Evolutionary conservation across 2,888 invertebrate genomes (phyloP).

Genomic region (Gryllus longicercus): DNA sequence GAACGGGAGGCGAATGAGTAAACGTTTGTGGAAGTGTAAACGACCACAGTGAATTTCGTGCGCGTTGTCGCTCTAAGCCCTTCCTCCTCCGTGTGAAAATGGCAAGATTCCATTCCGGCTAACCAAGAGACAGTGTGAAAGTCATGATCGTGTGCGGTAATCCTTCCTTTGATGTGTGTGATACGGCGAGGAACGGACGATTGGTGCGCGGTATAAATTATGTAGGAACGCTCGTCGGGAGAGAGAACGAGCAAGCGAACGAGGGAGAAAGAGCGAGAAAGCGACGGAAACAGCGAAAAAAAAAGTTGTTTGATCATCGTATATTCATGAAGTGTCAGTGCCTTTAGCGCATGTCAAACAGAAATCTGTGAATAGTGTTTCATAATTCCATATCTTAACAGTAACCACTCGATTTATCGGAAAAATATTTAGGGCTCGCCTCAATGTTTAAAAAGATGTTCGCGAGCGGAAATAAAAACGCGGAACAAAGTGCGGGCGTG

Average conservation of each 20-base stretch:
- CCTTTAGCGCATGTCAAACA: conserved; percentile 11
- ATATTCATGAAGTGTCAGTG: conserved; percentile 11
- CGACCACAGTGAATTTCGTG: too few relatives aligned
- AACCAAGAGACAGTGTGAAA: not conserved
- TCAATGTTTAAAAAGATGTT: not conserved
- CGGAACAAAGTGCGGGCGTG: not conserved
- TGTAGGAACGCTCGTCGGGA: not conserved
- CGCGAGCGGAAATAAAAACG: not conserved
- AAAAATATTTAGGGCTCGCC: not conserved
- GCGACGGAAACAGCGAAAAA: not conserved
- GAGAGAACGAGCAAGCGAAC: not conserved
- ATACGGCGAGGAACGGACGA: not conserved
- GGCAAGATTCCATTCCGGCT: not conserved
- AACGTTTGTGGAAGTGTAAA: too few relatives aligned
- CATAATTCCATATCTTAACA: not conserved
- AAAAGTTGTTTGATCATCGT: conserved; percentile 11
- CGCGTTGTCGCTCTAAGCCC: too few relatives aligned
- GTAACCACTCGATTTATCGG: not conserved
- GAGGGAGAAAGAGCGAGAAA: not conserved
- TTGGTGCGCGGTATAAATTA: not conserved
- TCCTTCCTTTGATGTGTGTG: not conserved
- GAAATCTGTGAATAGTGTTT: conserved; percentile 2
- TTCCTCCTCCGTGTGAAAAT: too few relatives aligned
- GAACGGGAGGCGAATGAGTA: too few relatives aligned
- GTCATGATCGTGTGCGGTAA: not conserved